phyloP scores from a whole-genome alignment of 2,888 invertebrate species.

The Andrena minutula region DNA sequence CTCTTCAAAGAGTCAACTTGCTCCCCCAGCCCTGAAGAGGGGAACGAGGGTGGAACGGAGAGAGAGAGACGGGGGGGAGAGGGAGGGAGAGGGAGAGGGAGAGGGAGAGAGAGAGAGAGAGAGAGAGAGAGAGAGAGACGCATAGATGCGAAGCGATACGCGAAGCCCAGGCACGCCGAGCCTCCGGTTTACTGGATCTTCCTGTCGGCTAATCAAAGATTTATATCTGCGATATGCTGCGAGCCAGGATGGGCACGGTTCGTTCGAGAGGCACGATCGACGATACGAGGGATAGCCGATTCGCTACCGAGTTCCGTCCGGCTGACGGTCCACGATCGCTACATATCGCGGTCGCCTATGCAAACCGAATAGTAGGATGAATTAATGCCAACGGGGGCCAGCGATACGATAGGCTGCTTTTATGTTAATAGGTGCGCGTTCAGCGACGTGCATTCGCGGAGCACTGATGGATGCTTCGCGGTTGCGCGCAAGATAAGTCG shows the following conservation, averaged over 20 bases:
- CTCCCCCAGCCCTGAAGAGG: neutral
- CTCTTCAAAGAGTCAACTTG: slow-evolving; percentile 64
- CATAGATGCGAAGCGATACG: slow-evolving; percentile 57
- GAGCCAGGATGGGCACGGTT: slow-evolving; percentile 44
- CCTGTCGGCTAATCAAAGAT: slow-evolving; percentile 71
- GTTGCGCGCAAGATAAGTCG: slow-evolving; percentile 62
- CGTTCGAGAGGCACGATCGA: slow-evolving; percentile 57
- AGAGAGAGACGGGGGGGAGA: slow-evolving; percentile 14
- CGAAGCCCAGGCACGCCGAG: slow-evolving; percentile 26
- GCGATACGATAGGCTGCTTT: slow-evolving; percentile 64
- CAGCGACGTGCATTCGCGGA: slow-evolving; percentile 40
- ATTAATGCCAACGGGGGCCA: slow-evolving; percentile 61
- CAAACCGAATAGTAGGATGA: slow-evolving; percentile 66
- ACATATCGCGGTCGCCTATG: slow-evolving; percentile 61
- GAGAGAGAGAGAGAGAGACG: slow-evolving; percentile 43
- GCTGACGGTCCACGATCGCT: slow-evolving; percentile 60
- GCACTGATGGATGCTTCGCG: slow-evolving; percentile 63
- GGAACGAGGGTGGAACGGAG: neutral
- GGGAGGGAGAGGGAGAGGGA: no score
- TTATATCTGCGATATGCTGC: slow-evolving; percentile 64
- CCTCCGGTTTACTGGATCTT: slow-evolving; percentile 63
- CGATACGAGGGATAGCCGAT: slow-evolving; percentile 60
- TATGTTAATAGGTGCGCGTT: slow-evolving; percentile 68
- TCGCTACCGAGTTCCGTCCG: slow-evolving; percentile 70
- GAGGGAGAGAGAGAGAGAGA: neutral